Evolutionary conservation across 2,113 vertebrate genomes (phyloP).

Genomic region (Gymnobelideus leadbeateri): DNA sequence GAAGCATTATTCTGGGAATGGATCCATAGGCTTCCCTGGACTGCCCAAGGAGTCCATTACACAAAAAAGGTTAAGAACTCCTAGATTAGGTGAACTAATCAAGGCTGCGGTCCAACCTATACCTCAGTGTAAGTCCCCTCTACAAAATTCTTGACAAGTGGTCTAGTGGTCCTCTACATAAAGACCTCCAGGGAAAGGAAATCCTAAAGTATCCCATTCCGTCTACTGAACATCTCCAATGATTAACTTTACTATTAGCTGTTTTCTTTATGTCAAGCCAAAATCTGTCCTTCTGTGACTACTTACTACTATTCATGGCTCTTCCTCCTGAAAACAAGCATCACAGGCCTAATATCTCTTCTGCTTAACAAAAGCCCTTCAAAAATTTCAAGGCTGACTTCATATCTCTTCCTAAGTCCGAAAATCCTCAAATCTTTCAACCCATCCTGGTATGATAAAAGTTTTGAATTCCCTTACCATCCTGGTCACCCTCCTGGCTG

Average conservation of each 20-base stretch:
- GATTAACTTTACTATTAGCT: neutral
- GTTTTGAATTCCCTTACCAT: neutral
- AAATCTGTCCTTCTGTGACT: neutral
- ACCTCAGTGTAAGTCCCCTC: neutral
- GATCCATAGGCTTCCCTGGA: neutral
- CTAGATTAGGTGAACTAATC: neutral
- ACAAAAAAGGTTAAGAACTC: neutral
- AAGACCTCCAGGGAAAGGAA: neutral
- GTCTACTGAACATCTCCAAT: neutral
- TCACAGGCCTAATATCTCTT: neutral
- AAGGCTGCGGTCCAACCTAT: neutral
- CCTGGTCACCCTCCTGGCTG: neutral
- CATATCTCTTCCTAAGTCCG: neutral
- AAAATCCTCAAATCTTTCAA: neutral
- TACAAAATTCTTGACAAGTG: neutral
- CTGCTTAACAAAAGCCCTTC: neutral
- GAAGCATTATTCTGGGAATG: neutral
- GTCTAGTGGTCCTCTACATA: neutral
- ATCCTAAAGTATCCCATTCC: neutral
- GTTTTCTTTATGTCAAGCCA: neutral
- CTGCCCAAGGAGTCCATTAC: neutral
- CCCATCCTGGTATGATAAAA: neutral
- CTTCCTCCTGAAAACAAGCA: neutral
- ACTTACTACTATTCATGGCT: neutral
- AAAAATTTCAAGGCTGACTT: neutral